Evolutionary conservation across 2,888 invertebrate species (phyloP).

Genomic region (Pedicia rivosa): DNA sequence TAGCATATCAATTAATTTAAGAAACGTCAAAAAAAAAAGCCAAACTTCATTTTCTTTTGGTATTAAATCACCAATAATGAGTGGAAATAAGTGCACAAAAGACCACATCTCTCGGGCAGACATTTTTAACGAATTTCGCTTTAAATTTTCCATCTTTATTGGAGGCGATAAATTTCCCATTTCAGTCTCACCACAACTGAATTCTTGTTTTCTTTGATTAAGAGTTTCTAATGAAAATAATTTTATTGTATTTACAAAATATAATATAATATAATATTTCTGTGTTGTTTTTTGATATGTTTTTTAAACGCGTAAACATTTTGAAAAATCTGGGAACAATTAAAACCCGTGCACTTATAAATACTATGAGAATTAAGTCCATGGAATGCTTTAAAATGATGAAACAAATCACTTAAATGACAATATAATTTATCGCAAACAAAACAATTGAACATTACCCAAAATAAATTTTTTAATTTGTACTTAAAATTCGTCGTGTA

Average conservation of each 20-base stretch:
- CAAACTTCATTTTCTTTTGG: slow-evolving; percentile 1
- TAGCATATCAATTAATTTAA: neutral
- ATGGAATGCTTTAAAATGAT: no score
- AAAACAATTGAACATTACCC: no score
- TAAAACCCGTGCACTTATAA: no score
- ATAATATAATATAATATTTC: no score
- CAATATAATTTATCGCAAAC: no score
- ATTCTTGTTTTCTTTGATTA: neutral
- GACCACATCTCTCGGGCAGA: neutral
- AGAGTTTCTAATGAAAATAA: neutral
- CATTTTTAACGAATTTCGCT: neutral
- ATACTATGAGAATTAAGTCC: no score
- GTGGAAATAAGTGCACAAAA: neutral
- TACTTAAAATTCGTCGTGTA: no score
- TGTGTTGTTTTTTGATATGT: no score
- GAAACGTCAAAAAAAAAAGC: neutral
- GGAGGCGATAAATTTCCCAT: slow-evolving; percentile 6
- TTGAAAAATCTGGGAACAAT: no score
- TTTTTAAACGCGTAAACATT: no score
- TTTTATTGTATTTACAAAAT: neutral
- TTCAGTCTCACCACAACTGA: slow-evolving; percentile 4
- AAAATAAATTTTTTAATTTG: no score
- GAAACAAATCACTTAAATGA: no score
- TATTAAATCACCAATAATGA: neutral
- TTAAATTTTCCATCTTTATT: neutral